Percentiles rank a stretch among this genome's conserved stretches.
Conservation (phyloP, 2,888 invertebrate species). For the Eupithecia insigniata region DNA sequence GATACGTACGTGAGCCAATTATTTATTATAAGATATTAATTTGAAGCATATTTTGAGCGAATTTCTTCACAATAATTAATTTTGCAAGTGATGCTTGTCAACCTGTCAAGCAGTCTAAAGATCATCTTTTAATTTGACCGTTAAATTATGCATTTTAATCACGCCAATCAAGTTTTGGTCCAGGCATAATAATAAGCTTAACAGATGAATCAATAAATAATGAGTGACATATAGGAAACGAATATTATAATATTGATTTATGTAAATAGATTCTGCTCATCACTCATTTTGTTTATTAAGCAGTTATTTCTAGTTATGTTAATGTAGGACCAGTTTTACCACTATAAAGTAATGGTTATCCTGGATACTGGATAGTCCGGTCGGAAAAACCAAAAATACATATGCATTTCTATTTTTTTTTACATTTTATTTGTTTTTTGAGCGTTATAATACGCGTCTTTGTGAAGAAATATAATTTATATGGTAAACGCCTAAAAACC, state of each 20-base stretch:
- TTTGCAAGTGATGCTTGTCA: not conserved
- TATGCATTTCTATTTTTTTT: not conserved
- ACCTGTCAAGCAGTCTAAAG: not conserved
- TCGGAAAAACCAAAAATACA: too few species aligned
- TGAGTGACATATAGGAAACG: not conserved
- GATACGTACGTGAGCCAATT: not conserved
- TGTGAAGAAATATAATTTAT: too few species aligned
- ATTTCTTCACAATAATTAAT: constrained; percentile 1
- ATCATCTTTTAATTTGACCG: constrained; percentile 10
- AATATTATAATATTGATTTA: constrained; percentile 18
- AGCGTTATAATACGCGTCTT: too few species aligned
- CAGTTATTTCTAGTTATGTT: not conserved
- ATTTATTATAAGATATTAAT: not conserved
- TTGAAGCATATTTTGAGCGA: not conserved
- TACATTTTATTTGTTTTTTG: too few species aligned
- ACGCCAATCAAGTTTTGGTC: constrained; percentile 1
- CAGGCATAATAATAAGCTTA: constrained; percentile 24
- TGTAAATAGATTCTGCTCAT: constrained; percentile 20
- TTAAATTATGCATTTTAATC: not conserved
- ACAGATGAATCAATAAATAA: constrained; percentile 24
- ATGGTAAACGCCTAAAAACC: too few species aligned
- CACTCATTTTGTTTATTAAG: not conserved
- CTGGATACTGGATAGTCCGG: not conserved
- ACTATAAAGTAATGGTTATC: not conserved
- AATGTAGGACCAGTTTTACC: not conserved